Evolutionary conservation across 1,140 invertebrate genomes (phyloP).

Genomic region (Drosophila ironensis): DNA sequence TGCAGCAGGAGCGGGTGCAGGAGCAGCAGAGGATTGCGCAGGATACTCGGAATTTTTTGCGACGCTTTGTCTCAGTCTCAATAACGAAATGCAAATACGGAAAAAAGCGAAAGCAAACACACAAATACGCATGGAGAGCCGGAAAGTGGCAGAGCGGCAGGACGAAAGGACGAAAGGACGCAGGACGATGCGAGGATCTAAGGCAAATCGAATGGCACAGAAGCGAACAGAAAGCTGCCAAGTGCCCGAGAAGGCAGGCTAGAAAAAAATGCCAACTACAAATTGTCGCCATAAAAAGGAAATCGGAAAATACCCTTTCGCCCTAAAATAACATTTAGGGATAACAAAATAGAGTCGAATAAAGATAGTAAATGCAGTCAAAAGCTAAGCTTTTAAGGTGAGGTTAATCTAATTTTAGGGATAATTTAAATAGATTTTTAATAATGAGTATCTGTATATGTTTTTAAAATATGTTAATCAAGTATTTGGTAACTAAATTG

Average conservation of each 20-base stretch:
- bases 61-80: slow-evolving; percentile 77
- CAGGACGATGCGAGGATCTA: not conserved
- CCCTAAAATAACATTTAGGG: no score
- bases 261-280: slow-evolving; percentile 21
- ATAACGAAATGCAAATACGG: slow-evolving; percentile 78
- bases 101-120: slow-evolving; percentile 77
- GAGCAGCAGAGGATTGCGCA: not conserved
- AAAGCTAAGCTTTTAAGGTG: no score
- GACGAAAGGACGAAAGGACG: not conserved
- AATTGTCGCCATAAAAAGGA: slow-evolving; percentile 12
- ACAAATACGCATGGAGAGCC: slow-evolving; percentile 54
- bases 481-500: no score
- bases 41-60: slow-evolving; percentile 37
- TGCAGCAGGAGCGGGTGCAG: slow-evolving; percentile 30
- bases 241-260: slow-evolving; percentile 38
- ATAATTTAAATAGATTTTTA: no score
- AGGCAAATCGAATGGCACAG: slow-evolving; percentile 57
- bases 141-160: slow-evolving; percentile 7
- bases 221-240: slow-evolving; percentile 58
- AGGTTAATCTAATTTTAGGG: no score
- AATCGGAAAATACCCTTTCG: slow-evolving; percentile 22
- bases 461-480: no score
- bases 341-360: no score
- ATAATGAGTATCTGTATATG: no score
- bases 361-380: no score